Conservation (phyloP, 1,140 invertebrate genomes). For the Batillaria attramentaria region DNA sequence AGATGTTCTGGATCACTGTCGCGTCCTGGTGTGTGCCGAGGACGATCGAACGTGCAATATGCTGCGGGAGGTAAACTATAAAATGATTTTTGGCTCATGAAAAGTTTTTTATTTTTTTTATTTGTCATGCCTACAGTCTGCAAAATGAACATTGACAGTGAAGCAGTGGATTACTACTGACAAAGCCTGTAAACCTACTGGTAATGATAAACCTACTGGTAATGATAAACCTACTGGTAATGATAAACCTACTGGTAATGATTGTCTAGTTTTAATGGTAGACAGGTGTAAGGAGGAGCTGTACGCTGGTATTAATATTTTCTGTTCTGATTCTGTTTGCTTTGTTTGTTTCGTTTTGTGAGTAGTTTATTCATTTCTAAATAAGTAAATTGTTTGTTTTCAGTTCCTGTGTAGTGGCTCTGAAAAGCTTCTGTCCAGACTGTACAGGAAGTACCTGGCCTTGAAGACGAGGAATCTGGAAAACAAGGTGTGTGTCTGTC, state of each 20-base stretch:
- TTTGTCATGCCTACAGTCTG: no score
- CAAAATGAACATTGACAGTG: background rate
- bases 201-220: no score
- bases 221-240: no score
- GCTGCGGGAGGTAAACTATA: slow-evolving; percentile 73
- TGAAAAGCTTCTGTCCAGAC: slow-evolving; percentile 73
- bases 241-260: no score
- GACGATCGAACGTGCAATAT: slow-evolving; percentile 87
- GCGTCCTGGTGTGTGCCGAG: slow-evolving; percentile 87
- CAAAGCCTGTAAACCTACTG: background rate
- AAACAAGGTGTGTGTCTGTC: no score
- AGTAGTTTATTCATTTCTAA: background rate
- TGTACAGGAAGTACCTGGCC: slow-evolving; percentile 70
- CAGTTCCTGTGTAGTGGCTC: slow-evolving; percentile 73
- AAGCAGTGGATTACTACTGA: background rate
- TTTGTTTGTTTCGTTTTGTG: background rate
- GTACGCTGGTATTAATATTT: background rate
- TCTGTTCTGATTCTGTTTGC: background rate
- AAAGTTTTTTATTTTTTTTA: background rate
- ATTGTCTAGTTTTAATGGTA: background rate
- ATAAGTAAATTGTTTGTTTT: slow-evolving; percentile 24
- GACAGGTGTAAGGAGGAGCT: background rate
- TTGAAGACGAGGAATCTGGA: slow-evolving; percentile 56
- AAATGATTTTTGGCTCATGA: background rate
- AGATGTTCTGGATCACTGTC: slow-evolving; percentile 72